Evolutionary conservation across 1,140 invertebrate species (phyloP), one percentile per base, ranked within the genome.

Genomic region (Drosophila grimshawi): DNA sequence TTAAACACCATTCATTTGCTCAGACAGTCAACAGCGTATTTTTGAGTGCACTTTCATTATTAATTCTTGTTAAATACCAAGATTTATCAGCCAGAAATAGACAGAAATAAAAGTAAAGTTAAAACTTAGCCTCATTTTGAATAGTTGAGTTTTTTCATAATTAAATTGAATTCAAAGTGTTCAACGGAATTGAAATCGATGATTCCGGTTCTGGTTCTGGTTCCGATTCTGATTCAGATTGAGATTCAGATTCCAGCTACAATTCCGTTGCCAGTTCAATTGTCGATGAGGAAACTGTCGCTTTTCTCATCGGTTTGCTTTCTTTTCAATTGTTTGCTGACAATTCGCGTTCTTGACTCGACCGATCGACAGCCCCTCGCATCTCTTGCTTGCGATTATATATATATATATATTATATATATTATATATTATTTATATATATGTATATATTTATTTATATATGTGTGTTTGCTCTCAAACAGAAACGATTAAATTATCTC

Each of bases 401-500:
- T 69, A 10, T 52, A 10, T 57, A 46, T 19, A 3, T 45, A 5
- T 59, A 49, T 59, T 35, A 1, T 62, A 30, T 56, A 45, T 48
- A 57, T 46, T 69, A 10, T 52, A 10, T 57, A 46, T 19, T 59
- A 49, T 59, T 35, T 62, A 30, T 51, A 48, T 48, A 57, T 46
- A 49, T 81, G 6, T 69, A 10, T 52, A 10, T 57, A 3, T 45
- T 5, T 59, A 49, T 59, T 39, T 62, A 30, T 56, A 48, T 48
- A 57, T 46, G 53, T 81, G 74, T 85, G 81, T 63, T 80, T 79
- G 79, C 76, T 82, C 65, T 69, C 68, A 80, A 83, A 82, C 76
- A 80, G 65, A 70, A 78, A 69, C 85, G 85, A 88, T 88, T 88
- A 78, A 89, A 88, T 88, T 83, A 86, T 88, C 80, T 83, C 83